These are phyloP conservation scores for Scartelaos histophorus DNA, from an alignment of 2,113 vertebrate genomes.

Conservation along the genomic window DNA sequence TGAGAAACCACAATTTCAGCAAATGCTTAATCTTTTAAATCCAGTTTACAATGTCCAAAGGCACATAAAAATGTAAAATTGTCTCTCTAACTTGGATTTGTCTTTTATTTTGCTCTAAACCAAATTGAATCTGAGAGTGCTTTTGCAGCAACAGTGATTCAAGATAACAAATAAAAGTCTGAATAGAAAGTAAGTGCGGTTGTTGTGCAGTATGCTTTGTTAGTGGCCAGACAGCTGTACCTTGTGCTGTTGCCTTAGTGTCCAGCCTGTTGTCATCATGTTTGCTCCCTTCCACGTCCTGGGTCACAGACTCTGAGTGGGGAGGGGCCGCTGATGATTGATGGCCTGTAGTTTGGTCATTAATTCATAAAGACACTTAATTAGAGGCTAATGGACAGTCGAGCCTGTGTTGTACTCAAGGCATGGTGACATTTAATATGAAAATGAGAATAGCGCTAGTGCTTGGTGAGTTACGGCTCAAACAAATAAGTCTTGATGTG, in stretches of 20 bases:
- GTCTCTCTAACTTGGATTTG: constrained; percentile 5
- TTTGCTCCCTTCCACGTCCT: constrained; percentile 91
- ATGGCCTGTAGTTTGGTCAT: constrained; percentile 65
- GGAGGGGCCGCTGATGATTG: constrained; percentile 78
- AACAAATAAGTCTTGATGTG: constrained; percentile 8
- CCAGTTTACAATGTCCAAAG: constrained; percentile 2
- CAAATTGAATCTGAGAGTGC: not conserved
- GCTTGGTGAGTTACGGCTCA: constrained; percentile 8
- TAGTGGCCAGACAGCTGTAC: constrained; percentile 81
- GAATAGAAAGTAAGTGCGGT: not conserved
- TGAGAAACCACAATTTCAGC: constrained; percentile 5
- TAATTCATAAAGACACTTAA: constrained; percentile 71
- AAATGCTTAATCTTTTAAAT: constrained; percentile 10
- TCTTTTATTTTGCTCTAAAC: constrained; percentile 4
- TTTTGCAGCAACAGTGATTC: constrained; percentile 3
- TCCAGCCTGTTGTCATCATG: constrained; percentile 92
- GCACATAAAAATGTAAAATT: constrained; percentile 10
- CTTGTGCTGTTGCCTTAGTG: constrained; percentile 96
- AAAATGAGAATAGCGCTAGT: constrained; percentile 40
- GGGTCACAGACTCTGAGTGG: constrained; percentile 92
- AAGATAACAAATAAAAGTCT: not conserved
- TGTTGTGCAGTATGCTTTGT: constrained; percentile 71
- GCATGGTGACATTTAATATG: constrained; percentile 56
- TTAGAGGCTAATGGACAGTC: constrained; percentile 64
- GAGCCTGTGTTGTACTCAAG: constrained; percentile 36